These are phyloP conservation scores for Struthidea cinerea DNA, from an alignment of 2,113 vertebrate species.

Conservation along the genomic window DNA sequence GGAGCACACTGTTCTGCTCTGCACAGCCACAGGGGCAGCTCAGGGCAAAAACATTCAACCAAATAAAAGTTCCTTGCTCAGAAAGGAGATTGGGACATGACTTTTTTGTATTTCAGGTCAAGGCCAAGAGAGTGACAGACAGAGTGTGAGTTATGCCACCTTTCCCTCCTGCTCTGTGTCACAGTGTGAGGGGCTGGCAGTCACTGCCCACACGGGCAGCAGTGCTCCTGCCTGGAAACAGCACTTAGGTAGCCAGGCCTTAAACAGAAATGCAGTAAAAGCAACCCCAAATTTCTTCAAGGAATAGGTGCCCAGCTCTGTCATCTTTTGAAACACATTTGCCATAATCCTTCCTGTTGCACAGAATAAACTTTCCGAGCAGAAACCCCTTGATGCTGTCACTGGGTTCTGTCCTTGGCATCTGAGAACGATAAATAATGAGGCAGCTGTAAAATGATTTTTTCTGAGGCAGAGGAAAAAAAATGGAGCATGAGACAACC, in stretches of 20 bases:
- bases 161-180: not conserved
- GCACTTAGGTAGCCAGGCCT: not conserved
- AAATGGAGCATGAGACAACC: not conserved
- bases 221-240: not conserved
- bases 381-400: not conserved
- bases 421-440: not conserved
- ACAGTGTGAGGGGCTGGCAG: not conserved
- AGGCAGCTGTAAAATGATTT: not conserved
- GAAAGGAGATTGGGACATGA: not conserved
- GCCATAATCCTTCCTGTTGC: not conserved
- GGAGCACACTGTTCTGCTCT: not conserved
- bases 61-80: not conserved
- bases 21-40: not conserved
- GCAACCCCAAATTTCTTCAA: not conserved
- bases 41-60: not conserved
- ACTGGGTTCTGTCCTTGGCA: not conserved
- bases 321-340: not conserved
- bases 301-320: not conserved
- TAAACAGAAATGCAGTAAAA: not conserved
- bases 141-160: not conserved
- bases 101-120: not conserved
- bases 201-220: not conserved
- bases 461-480: not conserved
- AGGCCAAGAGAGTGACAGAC: not conserved
- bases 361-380: not conserved